phyloP scores from a whole-genome alignment of 2,888 invertebrate species.

The Hyalella azteca region DNA sequence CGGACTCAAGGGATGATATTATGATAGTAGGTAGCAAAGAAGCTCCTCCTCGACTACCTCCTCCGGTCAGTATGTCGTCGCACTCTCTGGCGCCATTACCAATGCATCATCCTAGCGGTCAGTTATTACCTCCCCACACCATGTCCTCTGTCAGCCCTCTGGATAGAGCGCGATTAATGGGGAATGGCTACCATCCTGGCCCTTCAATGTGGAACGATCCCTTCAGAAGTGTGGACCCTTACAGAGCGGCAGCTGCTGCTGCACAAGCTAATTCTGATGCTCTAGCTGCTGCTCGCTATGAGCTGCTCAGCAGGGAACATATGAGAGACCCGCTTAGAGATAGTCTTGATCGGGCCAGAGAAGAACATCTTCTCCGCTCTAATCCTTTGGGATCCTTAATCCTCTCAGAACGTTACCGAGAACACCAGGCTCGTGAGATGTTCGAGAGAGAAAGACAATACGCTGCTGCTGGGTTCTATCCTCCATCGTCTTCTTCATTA shows the following conservation, averaged over 20 bases:
- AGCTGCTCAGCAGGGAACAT: slow-evolving; percentile 36
- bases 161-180: slow-evolving; percentile 49
- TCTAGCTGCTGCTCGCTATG: slow-evolving; percentile 39
- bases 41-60: slow-evolving; percentile 48
- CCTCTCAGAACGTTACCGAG: slow-evolving; percentile 52
- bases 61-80: slow-evolving; percentile 41
- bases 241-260: slow-evolving; percentile 43
- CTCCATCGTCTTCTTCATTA: slow-evolving; percentile 21
- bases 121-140: slow-evolving; percentile 35
- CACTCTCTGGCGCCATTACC: slow-evolving; percentile 48
- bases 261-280: slow-evolving; percentile 14
- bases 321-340: slow-evolving; percentile 49
- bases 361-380: slow-evolving; percentile 50
- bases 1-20: slow-evolving; percentile 52
- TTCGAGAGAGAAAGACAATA: slow-evolving; percentile 46
- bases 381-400: slow-evolving; percentile 56
- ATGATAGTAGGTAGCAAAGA: slow-evolving; percentile 58
- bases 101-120: slow-evolving; percentile 31
- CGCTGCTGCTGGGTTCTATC: slow-evolving; percentile 28
- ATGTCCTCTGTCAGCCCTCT: slow-evolving; percentile 39
- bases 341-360: slow-evolving; percentile 42
- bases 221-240: slow-evolving; percentile 49
- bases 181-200: slow-evolving; percentile 22
- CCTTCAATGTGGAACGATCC: slow-evolving; percentile 51
- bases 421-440: slow-evolving; percentile 53